Percentiles rank a stretch among this genome's conserved stretches.
Evolutionary conservation across 1,140 invertebrate species (phyloP).

Genomic region (Bombyx mandarina): DNA sequence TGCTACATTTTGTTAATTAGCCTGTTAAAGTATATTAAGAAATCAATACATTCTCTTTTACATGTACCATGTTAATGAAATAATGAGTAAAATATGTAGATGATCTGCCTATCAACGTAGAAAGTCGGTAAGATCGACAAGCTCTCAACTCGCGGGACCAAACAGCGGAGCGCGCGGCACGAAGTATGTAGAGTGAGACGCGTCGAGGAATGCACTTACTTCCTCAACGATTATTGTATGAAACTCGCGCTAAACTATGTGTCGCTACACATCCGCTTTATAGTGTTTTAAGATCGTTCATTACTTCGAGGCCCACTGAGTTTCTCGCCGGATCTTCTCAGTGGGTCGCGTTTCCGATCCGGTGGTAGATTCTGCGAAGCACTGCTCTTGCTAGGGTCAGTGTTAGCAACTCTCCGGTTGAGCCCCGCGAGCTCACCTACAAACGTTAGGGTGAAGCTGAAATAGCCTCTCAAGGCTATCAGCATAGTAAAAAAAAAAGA

Average conservation of each 20-base stretch:
- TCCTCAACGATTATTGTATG: neutral
- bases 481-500: too few species aligned
- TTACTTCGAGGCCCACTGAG: too few species aligned
- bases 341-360: too few species aligned
- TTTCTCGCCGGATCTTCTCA: too few species aligned
- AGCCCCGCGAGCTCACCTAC: too few species aligned
- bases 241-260: neutral
- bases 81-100: neutral
- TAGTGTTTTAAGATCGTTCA: constrained; percentile 2
- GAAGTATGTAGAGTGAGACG: constrained; percentile 58
- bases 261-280: neutral
- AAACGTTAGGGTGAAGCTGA: too few species aligned
- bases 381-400: too few species aligned
- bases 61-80: neutral
- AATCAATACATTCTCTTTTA: neutral
- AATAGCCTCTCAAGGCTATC: too few species aligned
- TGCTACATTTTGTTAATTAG: too few species aligned
- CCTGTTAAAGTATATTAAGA: too few species aligned
- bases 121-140: constrained; percentile 60
- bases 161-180: constrained; percentile 23
- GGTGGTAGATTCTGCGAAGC: too few species aligned
- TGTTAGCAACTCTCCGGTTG: too few species aligned
- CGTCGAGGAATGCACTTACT: constrained; percentile 43
- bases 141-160: constrained; percentile 25
- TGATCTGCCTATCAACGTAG: constrained; percentile 63